A percentile compares a stretch with the other conserved stretches of the same genome.
phyloP scores from a whole-genome alignment of 2,113 vertebrate species.

The Tragelaphus imberbis region DNA sequence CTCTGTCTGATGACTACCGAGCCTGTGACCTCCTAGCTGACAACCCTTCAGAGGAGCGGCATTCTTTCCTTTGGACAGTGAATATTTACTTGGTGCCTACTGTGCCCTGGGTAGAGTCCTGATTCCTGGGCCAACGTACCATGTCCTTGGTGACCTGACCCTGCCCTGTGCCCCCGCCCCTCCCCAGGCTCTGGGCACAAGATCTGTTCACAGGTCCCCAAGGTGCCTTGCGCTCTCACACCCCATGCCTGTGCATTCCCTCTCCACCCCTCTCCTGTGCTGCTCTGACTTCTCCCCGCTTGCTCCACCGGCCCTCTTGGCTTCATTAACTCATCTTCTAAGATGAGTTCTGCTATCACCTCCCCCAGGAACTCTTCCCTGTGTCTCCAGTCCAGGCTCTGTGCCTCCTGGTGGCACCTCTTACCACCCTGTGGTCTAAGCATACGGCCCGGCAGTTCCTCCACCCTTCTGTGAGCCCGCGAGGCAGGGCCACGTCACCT shows the following conservation, averaged over 20 bases:
- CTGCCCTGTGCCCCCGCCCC: fast-evolving
- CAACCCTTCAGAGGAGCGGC: neutral
- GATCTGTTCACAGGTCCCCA: neutral
- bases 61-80: neutral
- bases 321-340: neutral
- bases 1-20: neutral
- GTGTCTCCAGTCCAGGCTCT: neutral
- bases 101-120: neutral
- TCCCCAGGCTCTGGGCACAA: neutral
- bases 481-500: neutral
- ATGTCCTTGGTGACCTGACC: neutral
- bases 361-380: neutral
- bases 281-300: fast-evolving
- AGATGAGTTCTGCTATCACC: neutral
- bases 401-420: fast-evolving
- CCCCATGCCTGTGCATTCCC: fast-evolving
- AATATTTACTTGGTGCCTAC: neutral
- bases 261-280: neutral
- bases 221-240: fast-evolving
- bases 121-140: neutral
- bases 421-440: neutral
- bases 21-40: neutral
- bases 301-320: neutral
- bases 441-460: fast-evolving
- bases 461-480: fast-evolving